Evolutionary conservation across 2,797 vertebrate genomes (phyloP).

Genomic region (Siniperca obscura): DNA sequence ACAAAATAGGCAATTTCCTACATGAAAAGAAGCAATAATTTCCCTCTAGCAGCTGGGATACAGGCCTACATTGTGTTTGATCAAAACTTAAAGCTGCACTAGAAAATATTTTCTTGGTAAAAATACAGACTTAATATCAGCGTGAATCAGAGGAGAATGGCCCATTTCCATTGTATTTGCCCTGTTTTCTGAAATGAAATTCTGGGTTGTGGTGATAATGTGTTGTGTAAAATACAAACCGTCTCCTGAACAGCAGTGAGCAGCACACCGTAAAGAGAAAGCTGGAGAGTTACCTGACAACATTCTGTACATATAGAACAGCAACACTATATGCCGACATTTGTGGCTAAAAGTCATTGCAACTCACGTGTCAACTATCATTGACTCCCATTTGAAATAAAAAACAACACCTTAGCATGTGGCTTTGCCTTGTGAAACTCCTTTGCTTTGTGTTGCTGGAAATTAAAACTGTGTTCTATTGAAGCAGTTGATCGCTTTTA

Average conservation of each 20-base stretch:
- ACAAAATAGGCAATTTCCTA: constrained; percentile 74
- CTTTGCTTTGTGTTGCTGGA: background rate
- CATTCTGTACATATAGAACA: background rate
- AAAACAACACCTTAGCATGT: background rate
- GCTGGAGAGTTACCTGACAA: background rate
- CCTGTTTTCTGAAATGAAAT: constrained; percentile 27
- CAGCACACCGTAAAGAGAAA: background rate
- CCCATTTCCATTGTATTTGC: constrained; percentile 21
- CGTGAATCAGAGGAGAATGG: constrained; percentile 13
- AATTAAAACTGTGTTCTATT: background rate
- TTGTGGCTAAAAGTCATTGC: background rate
- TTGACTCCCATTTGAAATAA: background rate
- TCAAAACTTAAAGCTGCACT: constrained; percentile 39
- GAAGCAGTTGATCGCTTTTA: background rate
- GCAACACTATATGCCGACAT: background rate
- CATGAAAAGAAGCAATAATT: constrained; percentile 74
- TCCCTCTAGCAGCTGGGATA: constrained; percentile 39
- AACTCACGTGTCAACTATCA: background rate
- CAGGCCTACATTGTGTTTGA: constrained; percentile 42
- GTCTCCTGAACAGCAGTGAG: background rate
- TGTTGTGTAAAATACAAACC: constrained; percentile 18
- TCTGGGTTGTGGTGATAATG: background rate
- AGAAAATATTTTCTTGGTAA: constrained; percentile 27
- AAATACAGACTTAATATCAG: constrained; percentile 26
- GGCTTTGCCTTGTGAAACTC: background rate